phyloP scores from a whole-genome alignment of 2,888 invertebrate genomes.

The Teleogryllus oceanicus region DNA sequence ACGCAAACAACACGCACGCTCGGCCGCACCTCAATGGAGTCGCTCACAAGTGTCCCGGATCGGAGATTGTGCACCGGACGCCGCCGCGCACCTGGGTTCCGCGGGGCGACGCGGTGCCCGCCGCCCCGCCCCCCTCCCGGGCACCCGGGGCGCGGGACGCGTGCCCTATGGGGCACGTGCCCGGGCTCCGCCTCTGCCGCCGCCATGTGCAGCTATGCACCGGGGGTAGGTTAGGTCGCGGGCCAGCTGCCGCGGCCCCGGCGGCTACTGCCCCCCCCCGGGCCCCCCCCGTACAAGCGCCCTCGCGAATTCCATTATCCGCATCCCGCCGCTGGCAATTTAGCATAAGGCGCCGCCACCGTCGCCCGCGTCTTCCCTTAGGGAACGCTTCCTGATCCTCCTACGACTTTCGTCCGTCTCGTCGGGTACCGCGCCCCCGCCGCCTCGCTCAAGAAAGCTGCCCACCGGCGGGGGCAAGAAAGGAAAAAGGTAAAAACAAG shows the following conservation, averaged over 20 bases:
- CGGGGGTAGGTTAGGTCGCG: slow-evolving; percentile 18
- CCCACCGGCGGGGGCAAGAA: neutral
- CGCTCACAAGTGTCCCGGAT: slow-evolving; percentile 10
- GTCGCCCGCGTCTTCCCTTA: too few species aligned
- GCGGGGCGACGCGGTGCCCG: too few species aligned
- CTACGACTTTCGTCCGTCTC: neutral
- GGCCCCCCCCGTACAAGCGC: neutral
- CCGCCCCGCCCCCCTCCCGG: too few species aligned
- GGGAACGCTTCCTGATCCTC: neutral
- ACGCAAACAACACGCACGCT: slow-evolving; percentile 18
- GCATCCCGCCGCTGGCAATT: neutral
- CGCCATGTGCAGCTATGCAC: neutral
- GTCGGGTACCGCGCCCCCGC: neutral
- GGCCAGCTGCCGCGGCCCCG: slow-evolving; percentile 18
- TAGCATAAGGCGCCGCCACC: neutral
- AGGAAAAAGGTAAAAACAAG: neutral
- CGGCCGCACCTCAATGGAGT: slow-evolving; percentile 1
- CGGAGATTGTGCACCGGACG: neutral
- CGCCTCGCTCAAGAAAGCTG: neutral
- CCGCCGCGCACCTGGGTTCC: neutral
- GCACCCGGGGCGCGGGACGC: too few species aligned
- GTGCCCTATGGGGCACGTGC: too few species aligned
- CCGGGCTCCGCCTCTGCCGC: neutral
- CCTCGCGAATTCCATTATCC: neutral
- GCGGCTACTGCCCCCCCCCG: neutral